Conservation (phyloP, 2,888 invertebrate genomes). For the Bimastos eiseni region DNA sequence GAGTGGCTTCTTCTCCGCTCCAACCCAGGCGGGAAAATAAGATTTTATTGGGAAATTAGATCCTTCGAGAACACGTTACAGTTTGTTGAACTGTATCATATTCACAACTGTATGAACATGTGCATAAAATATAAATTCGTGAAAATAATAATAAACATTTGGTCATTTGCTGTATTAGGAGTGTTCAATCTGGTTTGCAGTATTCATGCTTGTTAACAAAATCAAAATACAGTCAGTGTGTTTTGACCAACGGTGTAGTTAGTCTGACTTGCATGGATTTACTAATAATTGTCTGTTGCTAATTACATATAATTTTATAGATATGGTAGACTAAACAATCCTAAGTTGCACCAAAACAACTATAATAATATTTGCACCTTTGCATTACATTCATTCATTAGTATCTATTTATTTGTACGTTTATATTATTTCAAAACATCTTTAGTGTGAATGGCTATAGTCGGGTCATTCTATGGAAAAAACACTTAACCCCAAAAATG, state of each 20-base stretch:
- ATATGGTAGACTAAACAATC: too few species aligned
- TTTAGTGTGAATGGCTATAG: too few species aligned
- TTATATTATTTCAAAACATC: too few species aligned
- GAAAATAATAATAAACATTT: neutral
- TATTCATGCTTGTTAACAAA: conserved; percentile 1
- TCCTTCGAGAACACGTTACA: neutral
- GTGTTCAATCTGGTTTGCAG: neutral
- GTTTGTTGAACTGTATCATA: neutral
- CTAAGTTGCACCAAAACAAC: too few species aligned
- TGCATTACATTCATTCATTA: too few species aligned
- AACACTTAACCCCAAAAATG: too few species aligned
- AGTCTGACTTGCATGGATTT: neutral
- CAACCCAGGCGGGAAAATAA: conserved; percentile 46
- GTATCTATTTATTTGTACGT: too few species aligned
- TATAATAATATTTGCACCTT: too few species aligned
- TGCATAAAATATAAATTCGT: neutral
- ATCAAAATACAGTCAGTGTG: neutral
- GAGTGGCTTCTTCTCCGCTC: conserved; percentile 56
- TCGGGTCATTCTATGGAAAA: too few species aligned
- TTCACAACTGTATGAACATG: neutral
- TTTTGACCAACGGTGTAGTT: neutral
- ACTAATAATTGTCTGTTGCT: neutral
- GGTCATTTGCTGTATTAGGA: neutral
- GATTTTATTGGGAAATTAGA: neutral
- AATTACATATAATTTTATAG: neutral